Evolutionary conservation across 2,797 vertebrate species (phyloP).

Genomic region (Psittacula derbiana): DNA sequence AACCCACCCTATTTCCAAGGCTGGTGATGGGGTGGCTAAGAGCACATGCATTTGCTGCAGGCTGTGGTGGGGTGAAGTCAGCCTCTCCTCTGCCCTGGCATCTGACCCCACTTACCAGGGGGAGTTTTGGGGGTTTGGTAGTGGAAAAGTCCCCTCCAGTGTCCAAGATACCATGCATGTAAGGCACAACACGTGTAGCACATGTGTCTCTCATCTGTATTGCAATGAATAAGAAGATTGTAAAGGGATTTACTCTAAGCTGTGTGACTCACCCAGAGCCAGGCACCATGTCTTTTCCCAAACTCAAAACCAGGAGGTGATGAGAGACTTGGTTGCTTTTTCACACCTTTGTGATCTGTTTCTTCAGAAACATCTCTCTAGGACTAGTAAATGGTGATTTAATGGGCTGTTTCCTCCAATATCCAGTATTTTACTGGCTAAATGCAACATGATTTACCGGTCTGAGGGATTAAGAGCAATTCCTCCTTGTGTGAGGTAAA

Average conservation of each 20-base stretch:
- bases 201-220: fast-evolving
- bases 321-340: not conserved
- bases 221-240: not conserved
- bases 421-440: not conserved
- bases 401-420: not conserved
- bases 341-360: not conserved
- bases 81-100: not conserved
- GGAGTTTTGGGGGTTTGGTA: fast-evolving
- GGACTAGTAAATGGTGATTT: not conserved
- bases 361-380: not conserved
- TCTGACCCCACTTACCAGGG: not conserved
- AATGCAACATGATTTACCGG: not conserved
- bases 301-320: not conserved
- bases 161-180: fast-evolving
- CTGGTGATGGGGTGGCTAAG: not conserved
- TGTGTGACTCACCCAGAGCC: not conserved
- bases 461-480: not conserved
- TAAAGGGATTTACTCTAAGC: not conserved
- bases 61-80: not conserved
- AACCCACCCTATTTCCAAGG: not conserved
- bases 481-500: not conserved
- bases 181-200: not conserved
- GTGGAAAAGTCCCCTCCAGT: not conserved
- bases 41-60: not conserved
- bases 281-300: fast-evolving